phyloP scores from a whole-genome alignment of 2,888 invertebrate genomes.

The Zootermopsis nevadensis region DNA sequence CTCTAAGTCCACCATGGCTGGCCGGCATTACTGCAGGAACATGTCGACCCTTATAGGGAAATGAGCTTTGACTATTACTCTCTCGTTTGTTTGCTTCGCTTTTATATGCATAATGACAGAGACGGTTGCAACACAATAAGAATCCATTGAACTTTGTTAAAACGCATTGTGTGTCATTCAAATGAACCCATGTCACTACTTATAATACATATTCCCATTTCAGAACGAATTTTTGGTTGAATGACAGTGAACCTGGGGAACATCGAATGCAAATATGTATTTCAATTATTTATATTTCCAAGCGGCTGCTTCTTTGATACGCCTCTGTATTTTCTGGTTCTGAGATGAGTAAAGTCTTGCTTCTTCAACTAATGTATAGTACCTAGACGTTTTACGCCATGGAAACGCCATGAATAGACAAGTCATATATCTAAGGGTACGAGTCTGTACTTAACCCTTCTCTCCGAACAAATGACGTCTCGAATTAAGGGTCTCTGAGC shows the following conservation, averaged over 20 bases:
- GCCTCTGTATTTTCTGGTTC: background rate
- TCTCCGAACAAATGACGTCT: background rate
- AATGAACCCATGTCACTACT: background rate
- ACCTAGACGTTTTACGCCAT: background rate
- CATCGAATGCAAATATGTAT: slow-evolving; percentile 35
- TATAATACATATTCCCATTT: slow-evolving; percentile 17
- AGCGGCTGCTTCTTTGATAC: slow-evolving; percentile 29
- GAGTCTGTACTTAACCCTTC: background rate
- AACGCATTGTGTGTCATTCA: slow-evolving; percentile 36
- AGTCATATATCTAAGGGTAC: no score
- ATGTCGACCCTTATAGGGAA: slow-evolving; percentile 43
- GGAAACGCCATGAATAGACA: background rate
- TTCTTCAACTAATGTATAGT: slow-evolving; percentile 3
- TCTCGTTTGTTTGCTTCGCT: slow-evolving; percentile 37
- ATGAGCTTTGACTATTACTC: slow-evolving; percentile 41
- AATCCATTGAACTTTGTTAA: slow-evolving; percentile 34
- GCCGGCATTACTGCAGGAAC: slow-evolving; percentile 20
- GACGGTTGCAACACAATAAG: slow-evolving; percentile 23
- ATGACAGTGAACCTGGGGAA: slow-evolving; percentile 33
- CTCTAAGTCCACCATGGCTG: background rate
- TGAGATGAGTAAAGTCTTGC: background rate
- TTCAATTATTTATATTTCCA: slow-evolving; percentile 21
- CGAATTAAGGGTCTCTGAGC: no score
- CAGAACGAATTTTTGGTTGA: slow-evolving; percentile 40
- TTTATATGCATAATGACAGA: slow-evolving; percentile 26